Evolutionary conservation across 1,140 invertebrate species (phyloP).

Genomic region (Centruroides vittatus): DNA sequence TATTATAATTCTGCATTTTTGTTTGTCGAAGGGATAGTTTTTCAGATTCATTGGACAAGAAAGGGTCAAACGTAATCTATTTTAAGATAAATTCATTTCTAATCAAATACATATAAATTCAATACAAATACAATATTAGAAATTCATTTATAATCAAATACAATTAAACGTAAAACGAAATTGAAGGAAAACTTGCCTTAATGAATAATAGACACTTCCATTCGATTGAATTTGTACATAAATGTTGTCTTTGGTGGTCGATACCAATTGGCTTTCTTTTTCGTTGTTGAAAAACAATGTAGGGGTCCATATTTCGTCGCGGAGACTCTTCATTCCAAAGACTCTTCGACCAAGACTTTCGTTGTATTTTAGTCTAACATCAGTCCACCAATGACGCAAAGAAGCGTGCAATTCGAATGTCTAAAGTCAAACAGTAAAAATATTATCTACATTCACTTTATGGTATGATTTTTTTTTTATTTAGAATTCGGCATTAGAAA

Average conservation of each 20-base stretch:
- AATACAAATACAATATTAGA: too few relatives aligned
- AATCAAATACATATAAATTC: too few relatives aligned
- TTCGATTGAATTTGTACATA: slow-evolving; percentile 11
- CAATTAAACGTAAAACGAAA: not conserved
- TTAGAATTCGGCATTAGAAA: too few relatives aligned
- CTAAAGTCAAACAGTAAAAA: not conserved
- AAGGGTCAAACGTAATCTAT: slow-evolving; percentile 9
- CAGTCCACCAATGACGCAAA: slow-evolving; percentile 11
- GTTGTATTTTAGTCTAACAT: slow-evolving; percentile 7
- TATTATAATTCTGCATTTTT: slow-evolving; percentile 8
- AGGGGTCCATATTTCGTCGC: slow-evolving; percentile 12
- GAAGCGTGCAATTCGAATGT: slow-evolving; percentile 13
- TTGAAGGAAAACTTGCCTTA: slow-evolving; percentile 4
- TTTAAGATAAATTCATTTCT: not conserved
- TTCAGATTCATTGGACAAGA: slow-evolving; percentile 14
- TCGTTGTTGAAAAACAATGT: slow-evolving; percentile 15
- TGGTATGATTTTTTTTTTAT: too few relatives aligned
- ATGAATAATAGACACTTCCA: slow-evolving; percentile 10
- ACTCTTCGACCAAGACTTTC: slow-evolving; percentile 4
- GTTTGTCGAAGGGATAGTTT: slow-evolving; percentile 12
- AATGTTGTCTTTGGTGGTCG: slow-evolving; percentile 9
- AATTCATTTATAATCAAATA: not conserved
- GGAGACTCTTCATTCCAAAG: slow-evolving; percentile 8
- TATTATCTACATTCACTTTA: not conserved
- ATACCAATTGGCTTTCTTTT: slow-evolving; percentile 11